These are phyloP conservation scores for Kradibia gibbosae DNA, from an alignment of 1,140 invertebrate genomes.

Conservation along the genomic window DNA sequence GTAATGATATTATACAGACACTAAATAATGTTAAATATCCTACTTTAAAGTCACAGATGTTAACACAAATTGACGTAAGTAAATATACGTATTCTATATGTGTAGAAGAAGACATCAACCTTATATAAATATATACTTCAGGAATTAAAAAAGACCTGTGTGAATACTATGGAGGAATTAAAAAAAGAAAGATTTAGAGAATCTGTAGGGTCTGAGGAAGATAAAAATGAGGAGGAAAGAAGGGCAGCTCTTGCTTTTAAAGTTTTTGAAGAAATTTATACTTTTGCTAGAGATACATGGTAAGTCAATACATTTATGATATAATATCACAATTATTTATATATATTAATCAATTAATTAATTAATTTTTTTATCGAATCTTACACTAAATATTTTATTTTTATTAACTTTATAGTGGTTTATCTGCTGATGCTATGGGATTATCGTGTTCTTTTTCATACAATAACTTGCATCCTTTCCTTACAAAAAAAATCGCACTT, in stretches of 20 bases:
- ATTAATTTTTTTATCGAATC: neutral
- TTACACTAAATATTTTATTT: neutral
- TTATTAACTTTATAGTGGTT: constrained; percentile 55
- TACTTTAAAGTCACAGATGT: constrained; percentile 49
- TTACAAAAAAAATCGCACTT: constrained; percentile 49
- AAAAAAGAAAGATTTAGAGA: constrained; percentile 51
- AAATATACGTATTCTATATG: too few species aligned
- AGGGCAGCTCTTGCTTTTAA: constrained; percentile 58
- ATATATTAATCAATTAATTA: neutral
- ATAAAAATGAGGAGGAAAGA: constrained; percentile 50
- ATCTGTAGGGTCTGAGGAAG: constrained; percentile 45
- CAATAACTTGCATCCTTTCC: constrained; percentile 47
- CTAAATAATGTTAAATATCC: constrained; percentile 57
- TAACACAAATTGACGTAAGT: constrained; percentile 53
- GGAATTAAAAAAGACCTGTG: constrained; percentile 55
- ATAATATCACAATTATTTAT: neutral
- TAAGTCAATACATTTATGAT: constrained; percentile 43
- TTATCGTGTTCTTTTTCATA: constrained; percentile 57
- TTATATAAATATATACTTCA: constrained; percentile 40
- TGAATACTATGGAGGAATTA: constrained; percentile 41
- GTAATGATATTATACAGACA: constrained; percentile 59
- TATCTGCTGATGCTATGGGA: constrained; percentile 52
- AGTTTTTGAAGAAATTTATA: constrained; percentile 60
- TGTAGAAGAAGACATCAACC: neutral
- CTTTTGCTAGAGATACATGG: constrained; percentile 61